Conservation (phyloP, 2,888 invertebrate genomes). For the Liopterus haemorrhoidalis region DNA sequence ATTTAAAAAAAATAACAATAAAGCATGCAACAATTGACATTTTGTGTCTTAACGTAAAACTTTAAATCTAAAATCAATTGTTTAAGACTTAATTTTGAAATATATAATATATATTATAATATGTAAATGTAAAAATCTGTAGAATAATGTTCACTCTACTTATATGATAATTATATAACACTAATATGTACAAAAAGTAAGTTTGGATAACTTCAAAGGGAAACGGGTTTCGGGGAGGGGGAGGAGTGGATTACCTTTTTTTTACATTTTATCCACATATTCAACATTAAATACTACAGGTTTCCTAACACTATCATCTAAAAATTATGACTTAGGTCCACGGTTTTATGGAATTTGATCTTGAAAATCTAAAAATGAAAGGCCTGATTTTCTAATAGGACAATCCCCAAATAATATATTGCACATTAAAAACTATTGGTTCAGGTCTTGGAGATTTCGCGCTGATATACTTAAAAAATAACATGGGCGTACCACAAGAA, state of each 20-base stretch:
- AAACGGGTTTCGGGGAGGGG: not conserved
- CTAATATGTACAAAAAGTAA: slow-evolving; percentile 29
- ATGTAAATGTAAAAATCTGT: slow-evolving; percentile 31
- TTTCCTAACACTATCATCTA: slow-evolving; percentile 25
- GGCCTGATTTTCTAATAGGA: too few species aligned
- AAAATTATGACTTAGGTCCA: slow-evolving; percentile 37
- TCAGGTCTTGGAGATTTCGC: too few species aligned
- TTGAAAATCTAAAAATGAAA: slow-evolving; percentile 19
- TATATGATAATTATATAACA: slow-evolving; percentile 20
- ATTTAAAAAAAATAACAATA: slow-evolving; percentile 33
- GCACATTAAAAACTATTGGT: too few species aligned
- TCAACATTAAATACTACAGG: slow-evolving; percentile 16
- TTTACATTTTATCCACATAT: too few species aligned
- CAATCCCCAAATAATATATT: too few species aligned
- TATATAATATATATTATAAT: slow-evolving; percentile 27
- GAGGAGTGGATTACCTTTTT: slow-evolving; percentile 10
- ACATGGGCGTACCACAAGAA: too few species aligned
- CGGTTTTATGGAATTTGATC: slow-evolving; percentile 34
- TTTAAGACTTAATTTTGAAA: slow-evolving; percentile 23
- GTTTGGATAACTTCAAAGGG: too few species aligned
- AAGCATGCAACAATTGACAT: slow-evolving; percentile 37
- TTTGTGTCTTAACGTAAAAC: slow-evolving; percentile 32
- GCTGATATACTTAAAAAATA: too few species aligned
- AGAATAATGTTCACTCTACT: slow-evolving; percentile 26
- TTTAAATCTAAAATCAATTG: slow-evolving; percentile 22